Conservation (phyloP, 2,113 vertebrate genomes). For the Puma concolor region DNA sequence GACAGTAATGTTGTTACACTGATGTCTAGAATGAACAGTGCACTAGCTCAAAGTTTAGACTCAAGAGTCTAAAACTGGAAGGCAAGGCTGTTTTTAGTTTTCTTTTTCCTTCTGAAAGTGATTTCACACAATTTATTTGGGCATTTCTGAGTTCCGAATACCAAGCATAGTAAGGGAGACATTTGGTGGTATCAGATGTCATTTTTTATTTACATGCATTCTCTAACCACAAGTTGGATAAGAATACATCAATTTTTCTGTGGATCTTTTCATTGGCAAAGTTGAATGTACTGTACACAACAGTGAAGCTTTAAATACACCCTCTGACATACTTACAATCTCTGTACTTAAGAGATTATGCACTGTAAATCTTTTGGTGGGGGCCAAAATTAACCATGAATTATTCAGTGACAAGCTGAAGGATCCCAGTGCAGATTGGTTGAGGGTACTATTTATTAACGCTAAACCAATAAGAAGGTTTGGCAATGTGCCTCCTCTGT, state of each 20-base stretch:
- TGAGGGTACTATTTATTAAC: constrained; percentile 59
- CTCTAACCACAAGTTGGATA: constrained; percentile 59
- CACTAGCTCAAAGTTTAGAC: constrained; percentile 64
- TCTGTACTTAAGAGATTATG: constrained; percentile 73
- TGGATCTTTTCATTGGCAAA: constrained; percentile 69
- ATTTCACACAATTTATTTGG: constrained; percentile 61
- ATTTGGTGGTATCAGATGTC: constrained; percentile 74
- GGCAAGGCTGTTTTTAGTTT: background rate
- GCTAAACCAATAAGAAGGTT: constrained; percentile 59
- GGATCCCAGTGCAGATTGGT: constrained; percentile 63
- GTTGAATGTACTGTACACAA: constrained; percentile 63
- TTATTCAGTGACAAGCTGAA: constrained; percentile 70
- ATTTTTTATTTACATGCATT: constrained; percentile 67
- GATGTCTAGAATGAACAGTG: constrained; percentile 79
- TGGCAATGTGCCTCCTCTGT: constrained; percentile 25
- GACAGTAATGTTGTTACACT: constrained; percentile 72
- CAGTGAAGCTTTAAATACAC: constrained; percentile 69
- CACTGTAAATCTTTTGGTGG: constrained; percentile 77
- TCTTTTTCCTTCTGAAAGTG: background rate
- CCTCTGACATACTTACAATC: constrained; percentile 68
- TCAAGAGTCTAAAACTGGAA: background rate
- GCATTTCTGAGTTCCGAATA: constrained; percentile 60
- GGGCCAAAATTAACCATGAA: constrained; percentile 76
- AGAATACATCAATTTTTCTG: constrained; percentile 63
- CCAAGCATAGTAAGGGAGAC: constrained; percentile 34